Percentiles rank a stretch among this genome's conserved stretches.
These are phyloP conservation scores for Chrosomus eos DNA, from an alignment of 2,797 vertebrate genomes.

Conservation along the genomic window DNA sequence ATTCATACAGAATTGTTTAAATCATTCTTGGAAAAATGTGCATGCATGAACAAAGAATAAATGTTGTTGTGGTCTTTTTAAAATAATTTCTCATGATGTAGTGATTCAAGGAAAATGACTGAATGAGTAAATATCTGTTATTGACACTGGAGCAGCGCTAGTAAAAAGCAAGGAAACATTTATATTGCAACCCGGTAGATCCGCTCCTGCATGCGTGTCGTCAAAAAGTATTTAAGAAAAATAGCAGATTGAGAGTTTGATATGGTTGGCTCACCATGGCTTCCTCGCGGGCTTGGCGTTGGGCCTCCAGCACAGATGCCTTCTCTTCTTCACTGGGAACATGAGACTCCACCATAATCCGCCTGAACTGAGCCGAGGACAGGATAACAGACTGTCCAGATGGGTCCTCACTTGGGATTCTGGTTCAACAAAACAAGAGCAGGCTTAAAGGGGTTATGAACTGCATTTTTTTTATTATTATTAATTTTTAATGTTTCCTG, in stretches of 20 bases:
- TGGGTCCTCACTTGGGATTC: conserved; percentile 79
- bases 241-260: background rate
- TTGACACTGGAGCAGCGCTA: background rate
- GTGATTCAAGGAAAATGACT: background rate
- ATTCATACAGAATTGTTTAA: background rate
- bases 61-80: background rate
- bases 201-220: too few relatives aligned
- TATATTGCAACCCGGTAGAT: too few relatives aligned
- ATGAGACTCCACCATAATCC: conserved; percentile 72
- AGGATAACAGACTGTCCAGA: conserved; percentile 78
- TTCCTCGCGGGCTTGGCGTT: conserved; percentile 66
- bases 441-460: background rate
- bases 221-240: background rate
- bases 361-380: conserved; percentile 72
- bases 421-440: conserved; percentile 58
- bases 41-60: background rate
- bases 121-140: too few relatives aligned
- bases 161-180: background rate
- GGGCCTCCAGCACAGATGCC: conserved; percentile 62
- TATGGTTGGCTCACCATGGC: conserved; percentile 45
- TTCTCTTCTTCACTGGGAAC: conserved; percentile 69
- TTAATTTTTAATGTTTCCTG: background rate
- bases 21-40: background rate
- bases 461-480: background rate
- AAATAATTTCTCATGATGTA: background rate